Evolutionary conservation across 2,888 invertebrate genomes (phyloP).

Genomic region (Augiades crinisus): DNA sequence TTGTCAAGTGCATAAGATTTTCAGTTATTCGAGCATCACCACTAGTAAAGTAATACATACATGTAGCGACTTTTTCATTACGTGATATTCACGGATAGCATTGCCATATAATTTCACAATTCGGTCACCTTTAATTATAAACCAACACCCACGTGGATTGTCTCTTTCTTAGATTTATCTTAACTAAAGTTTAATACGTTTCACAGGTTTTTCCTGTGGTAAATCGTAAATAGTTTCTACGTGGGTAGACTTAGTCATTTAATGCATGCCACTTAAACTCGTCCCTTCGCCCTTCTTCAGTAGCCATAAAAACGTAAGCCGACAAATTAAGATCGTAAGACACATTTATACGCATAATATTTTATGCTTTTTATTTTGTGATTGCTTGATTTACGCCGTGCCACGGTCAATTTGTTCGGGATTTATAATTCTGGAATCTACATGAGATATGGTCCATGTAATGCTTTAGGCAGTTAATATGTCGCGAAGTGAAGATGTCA

Average conservation of each 20-base stretch:
- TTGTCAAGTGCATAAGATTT: too few species aligned
- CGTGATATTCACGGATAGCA: too few species aligned
- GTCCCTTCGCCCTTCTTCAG: constrained; percentile 56
- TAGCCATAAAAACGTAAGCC: constrained; percentile 60
- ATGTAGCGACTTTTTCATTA: too few species aligned
- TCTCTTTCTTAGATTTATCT: too few species aligned
- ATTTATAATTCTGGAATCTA: constrained; percentile 50
- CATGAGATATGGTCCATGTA: constrained; percentile 49
- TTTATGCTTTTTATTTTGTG: constrained; percentile 61
- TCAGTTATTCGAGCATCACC: too few species aligned
- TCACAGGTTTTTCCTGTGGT: too few species aligned
- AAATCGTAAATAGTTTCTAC: constrained; percentile 35
- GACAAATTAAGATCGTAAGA: constrained; percentile 57
- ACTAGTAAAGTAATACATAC: too few species aligned
- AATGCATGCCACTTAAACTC: constrained; percentile 54
- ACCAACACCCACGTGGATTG: too few species aligned
- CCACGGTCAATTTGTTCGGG: constrained; percentile 50
- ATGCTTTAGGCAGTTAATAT: constrained; percentile 22
- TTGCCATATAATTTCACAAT: too few species aligned
- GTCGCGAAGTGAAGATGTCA: constrained; percentile 14
- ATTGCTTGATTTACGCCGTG: constrained; percentile 59
- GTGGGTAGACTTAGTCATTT: constrained; percentile 42
- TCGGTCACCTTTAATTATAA: too few species aligned
- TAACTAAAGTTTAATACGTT: too few species aligned
- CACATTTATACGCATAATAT: constrained; percentile 62